A percentile compares a stretch with the other conserved stretches of the same genome.
phyloP scores from a whole-genome alignment of 2,888 invertebrate species.

The Allygus modestus region DNA sequence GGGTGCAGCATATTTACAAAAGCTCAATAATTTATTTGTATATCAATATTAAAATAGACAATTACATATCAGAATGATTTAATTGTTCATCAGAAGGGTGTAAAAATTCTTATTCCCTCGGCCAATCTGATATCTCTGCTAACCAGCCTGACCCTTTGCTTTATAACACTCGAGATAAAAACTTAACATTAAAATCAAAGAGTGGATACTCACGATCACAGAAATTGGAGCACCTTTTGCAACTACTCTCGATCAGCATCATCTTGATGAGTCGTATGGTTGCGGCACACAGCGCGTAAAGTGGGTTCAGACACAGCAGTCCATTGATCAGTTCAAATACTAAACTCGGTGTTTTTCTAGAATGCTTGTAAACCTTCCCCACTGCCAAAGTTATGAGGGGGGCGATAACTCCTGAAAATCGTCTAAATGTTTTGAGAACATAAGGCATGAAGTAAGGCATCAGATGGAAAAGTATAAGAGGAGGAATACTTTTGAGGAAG shows the following conservation, averaged over 20 bases:
- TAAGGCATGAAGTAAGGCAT: no score
- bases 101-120: no score
- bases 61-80: no score
- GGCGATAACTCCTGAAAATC: conserved; percentile 14
- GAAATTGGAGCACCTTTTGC: conserved; percentile 21
- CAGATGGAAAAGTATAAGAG: no score
- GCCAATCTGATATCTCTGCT: no score
- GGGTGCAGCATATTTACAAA: no score
- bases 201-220: conserved; percentile 33
- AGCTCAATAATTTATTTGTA: no score
- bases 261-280: neutral
- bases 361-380: neutral
- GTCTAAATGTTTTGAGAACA: neutral
- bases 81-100: no score
- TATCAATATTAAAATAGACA: no score
- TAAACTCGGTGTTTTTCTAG: neutral
- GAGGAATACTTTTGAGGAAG: no score
- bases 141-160: no score
- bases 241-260: neutral
- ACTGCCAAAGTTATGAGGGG: neutral
- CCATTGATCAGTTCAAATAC: conserved; percentile 16
- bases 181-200: neutral
- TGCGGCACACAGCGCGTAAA: conserved; percentile 44
- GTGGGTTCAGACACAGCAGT: conserved; percentile 49
- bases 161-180: no score